Evolutionary conservation across 2,113 vertebrate genomes (phyloP).

Genomic region (Epinephelus lanceolatus): DNA sequence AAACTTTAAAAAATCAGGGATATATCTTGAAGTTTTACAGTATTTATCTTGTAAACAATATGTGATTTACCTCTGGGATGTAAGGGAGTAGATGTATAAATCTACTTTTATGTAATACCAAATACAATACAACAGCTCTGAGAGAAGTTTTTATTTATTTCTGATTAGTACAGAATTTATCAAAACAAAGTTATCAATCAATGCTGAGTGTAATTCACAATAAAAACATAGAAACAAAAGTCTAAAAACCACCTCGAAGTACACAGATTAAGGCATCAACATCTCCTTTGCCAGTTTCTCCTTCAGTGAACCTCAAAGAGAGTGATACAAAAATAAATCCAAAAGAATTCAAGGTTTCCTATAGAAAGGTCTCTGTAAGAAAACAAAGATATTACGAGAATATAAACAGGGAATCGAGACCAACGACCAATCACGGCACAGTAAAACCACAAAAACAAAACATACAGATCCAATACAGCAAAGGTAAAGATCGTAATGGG

Average conservation of each 20-base stretch:
- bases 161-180: slow-evolving; percentile 62
- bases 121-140: slow-evolving; percentile 3
- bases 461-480: slow-evolving; percentile 44
- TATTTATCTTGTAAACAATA: too few species aligned
- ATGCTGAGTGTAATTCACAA: slow-evolving; percentile 45
- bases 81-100: background rate
- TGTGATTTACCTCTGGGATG: background rate
- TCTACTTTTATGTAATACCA: background rate
- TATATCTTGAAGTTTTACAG: too few species aligned
- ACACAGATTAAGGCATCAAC: slow-evolving; percentile 71
- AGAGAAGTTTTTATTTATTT: slow-evolving; percentile 40
- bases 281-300: slow-evolving; percentile 58
- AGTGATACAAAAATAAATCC: slow-evolving; percentile 73
- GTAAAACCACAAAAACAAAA: slow-evolving; percentile 64
- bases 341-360: slow-evolving; percentile 73
- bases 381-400: slow-evolving; percentile 48
- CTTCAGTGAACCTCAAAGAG: slow-evolving; percentile 46
- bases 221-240: slow-evolving; percentile 59
- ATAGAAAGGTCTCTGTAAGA: slow-evolving; percentile 62
- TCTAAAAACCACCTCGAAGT: slow-evolving; percentile 50
- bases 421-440: slow-evolving; percentile 54
- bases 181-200: slow-evolving; percentile 60
- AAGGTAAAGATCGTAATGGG: slow-evolving; percentile 17
- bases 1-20: too few species aligned
- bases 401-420: slow-evolving; percentile 49